These are phyloP conservation scores for Glaucidium brasilianum DNA, from an alignment of 2,113 vertebrate species.

Conservation along the genomic window DNA sequence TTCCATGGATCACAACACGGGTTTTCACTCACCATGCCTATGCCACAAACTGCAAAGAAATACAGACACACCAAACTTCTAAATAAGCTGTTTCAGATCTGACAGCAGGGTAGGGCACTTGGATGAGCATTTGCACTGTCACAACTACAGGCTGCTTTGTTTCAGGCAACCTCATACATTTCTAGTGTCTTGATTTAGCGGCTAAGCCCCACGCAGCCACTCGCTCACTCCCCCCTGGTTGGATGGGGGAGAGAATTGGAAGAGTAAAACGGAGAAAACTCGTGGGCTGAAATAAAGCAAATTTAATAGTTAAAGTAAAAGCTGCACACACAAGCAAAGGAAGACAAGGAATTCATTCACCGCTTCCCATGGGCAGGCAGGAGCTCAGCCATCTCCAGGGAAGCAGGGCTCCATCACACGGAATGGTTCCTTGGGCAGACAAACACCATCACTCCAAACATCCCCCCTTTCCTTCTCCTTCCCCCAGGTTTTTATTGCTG, in stretches of 20 bases:
- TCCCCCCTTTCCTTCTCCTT: background rate
- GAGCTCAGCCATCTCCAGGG: background rate
- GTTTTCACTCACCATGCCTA: background rate
- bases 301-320: background rate
- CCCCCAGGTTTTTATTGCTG: background rate
- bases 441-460: background rate
- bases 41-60: background rate
- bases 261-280: background rate
- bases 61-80: background rate
- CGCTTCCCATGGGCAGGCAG: background rate
- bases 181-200: background rate
- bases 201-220: background rate
- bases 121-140: background rate
- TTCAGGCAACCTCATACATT: background rate
- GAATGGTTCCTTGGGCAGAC: background rate
- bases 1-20: background rate
- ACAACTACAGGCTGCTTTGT: background rate
- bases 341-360: background rate
- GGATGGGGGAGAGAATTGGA: background rate
- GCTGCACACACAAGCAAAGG: background rate
- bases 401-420: too few relatives aligned
- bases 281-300: background rate
- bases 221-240: background rate
- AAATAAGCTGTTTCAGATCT: background rate
- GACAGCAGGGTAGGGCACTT: too few relatives aligned